phyloP scores from a whole-genome alignment of 2,797 vertebrate species.

The Leptatherina wallacei region DNA sequence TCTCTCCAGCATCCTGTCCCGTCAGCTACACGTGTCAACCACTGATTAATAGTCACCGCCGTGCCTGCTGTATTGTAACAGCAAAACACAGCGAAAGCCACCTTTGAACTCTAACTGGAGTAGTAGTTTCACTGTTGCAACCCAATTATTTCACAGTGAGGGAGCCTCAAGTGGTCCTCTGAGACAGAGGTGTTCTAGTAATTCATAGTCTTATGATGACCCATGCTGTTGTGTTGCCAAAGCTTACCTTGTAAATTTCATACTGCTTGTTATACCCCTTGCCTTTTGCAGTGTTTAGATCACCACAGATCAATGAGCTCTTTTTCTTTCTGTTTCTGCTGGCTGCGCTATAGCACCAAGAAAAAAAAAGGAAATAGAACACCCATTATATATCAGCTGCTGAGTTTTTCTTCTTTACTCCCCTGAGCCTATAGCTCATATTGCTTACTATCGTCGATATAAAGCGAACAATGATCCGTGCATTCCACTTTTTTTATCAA shows the following conservation, averaged over 20 bases:
- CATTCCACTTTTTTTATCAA: background rate
- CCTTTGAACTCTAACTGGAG: constrained; percentile 69
- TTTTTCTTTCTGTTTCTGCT: constrained; percentile 43
- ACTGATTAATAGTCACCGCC: constrained; percentile 72
- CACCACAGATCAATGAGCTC: constrained; percentile 63
- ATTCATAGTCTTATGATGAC: constrained; percentile 79
- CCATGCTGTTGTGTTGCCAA: constrained; percentile 68
- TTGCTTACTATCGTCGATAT: constrained; percentile 10
- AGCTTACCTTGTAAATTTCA: constrained; percentile 73
- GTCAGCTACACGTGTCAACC: constrained; percentile 55
- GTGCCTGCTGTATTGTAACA: constrained; percentile 52
- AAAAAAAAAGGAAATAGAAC: background rate
- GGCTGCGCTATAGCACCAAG: constrained; percentile 3
- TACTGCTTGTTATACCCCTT: constrained; percentile 61
- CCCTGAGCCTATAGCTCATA: constrained; percentile 15
- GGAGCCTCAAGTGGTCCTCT: constrained; percentile 78
- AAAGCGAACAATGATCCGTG: constrained; percentile 4
- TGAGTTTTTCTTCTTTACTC: constrained; percentile 30
- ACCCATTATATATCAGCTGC: constrained; percentile 31
- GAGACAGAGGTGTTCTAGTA: constrained; percentile 75
- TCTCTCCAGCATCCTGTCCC: constrained; percentile 22
- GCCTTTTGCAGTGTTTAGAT: constrained; percentile 64
- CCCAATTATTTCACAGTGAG: constrained; percentile 83
- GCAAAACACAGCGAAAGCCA: constrained; percentile 71
- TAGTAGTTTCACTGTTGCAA: constrained; percentile 71